Evolutionary conservation across 2,113 vertebrate species (phyloP).

Genomic region (Actinemys pallida): DNA sequence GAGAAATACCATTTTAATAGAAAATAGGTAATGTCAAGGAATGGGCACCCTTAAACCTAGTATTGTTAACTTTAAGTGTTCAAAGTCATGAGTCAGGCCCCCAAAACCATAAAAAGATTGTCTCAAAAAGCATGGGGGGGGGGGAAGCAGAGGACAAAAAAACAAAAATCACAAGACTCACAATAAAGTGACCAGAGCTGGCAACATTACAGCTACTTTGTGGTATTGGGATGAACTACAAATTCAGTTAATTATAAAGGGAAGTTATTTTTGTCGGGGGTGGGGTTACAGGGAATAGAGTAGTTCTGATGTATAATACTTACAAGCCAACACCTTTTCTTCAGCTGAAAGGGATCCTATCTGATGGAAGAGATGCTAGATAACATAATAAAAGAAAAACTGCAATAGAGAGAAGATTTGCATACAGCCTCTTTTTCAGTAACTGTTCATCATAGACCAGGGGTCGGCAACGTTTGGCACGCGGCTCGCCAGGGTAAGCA

Average conservation of each 20-base stretch:
- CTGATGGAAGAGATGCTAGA: neutral
- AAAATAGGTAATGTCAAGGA: neutral
- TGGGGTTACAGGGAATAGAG: neutral
- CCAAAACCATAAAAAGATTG: too few species aligned
- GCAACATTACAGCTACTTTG: neutral
- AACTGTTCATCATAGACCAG: neutral
- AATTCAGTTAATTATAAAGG: neutral
- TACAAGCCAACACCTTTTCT: neutral
- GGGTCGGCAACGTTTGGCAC: too few species aligned
- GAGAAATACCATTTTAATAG: neutral
- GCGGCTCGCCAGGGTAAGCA: too few species aligned
- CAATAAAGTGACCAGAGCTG: neutral
- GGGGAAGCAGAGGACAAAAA: neutral
- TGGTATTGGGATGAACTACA: neutral
- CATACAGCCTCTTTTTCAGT: neutral
- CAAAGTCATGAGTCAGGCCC: neutral
- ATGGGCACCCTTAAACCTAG: neutral
- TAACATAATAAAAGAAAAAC: neutral
- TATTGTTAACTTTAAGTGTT: neutral
- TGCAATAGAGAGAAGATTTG: neutral
- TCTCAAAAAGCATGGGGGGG: neutral
- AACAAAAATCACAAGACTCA: neutral
- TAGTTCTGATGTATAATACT: fast-evolving
- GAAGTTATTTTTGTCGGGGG: neutral
- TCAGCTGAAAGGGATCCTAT: fast-evolving